Evolutionary conservation across 2,113 vertebrate genomes (phyloP), one percentile per base, ranked within the genome.

Genomic region (Indicator maculatus): DNA sequence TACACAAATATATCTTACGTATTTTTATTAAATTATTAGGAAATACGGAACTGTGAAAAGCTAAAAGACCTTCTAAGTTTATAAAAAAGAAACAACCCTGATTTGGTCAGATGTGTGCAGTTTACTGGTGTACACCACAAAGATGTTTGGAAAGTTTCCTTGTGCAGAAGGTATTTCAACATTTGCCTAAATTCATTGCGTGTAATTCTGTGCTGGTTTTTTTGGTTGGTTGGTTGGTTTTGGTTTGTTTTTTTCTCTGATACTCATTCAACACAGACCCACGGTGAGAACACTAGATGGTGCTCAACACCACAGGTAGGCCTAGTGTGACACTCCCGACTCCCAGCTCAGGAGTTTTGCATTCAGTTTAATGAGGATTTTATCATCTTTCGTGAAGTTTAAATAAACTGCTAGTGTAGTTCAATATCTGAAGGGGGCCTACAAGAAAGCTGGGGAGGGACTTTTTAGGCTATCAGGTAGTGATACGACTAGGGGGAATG

Each of bases 211-310:
- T 23, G 59, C 44, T n/a, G 4, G 18, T 15, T 45, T 30, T 20
- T 9, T 12, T 20, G 12, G 9, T 44, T 18, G 5, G 27, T 12
- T 41, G 41, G 41, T 39, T 16, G 19, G 12, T 23, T 39, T 63
- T 20, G 33, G 23, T 61, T 61, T 19, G 33, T 23, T 16, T 61
- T 24, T n/a, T 33, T 28, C 4, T 52, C 21, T 44, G 27, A 11
- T 59, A 18, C 6, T 52, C 16, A 3, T 41, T 90, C 27, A 67
- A 8, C n/a, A 21, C 7, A 36, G 33, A 21, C 5, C 64, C 28
- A 18, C 55, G 26, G 18, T 30, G 41, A 45, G 53, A 70, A 53
- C 97, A 93, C 95, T 23, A 97, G 97, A 16, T 94, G 97, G 97
- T 69, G 94, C 89, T 83, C 55, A 12, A 90, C 26, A 78, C 87